Evolutionary conservation across 1,140 invertebrate species (phyloP).

Genomic region (Bradysia coprophila): DNA sequence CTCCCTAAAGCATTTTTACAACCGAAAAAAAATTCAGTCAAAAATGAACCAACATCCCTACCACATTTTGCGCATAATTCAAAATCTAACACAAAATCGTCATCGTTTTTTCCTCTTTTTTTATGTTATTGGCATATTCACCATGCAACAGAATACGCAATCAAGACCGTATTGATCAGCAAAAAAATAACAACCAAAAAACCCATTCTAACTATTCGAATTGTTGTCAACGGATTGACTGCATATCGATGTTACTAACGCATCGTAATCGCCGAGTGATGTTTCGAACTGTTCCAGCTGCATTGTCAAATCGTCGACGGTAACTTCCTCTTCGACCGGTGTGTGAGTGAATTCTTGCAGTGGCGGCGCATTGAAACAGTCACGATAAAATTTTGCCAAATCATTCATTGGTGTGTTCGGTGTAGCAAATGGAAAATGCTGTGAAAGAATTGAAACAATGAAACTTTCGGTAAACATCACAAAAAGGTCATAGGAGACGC

Average conservation of each 20-base stretch:
- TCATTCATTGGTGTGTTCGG: slow-evolving; percentile 33
- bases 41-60: no score
- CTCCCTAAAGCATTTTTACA: no score
- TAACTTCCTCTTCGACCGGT: slow-evolving; percentile 23
- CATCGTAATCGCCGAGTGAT: slow-evolving; percentile 52
- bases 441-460: slow-evolving; percentile 9
- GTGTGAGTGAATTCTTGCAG: slow-evolving; percentile 33
- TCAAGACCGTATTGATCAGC: no score
- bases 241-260: slow-evolving; percentile 43
- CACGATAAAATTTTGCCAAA: slow-evolving; percentile 55
- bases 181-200: no score
- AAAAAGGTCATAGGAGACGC: not conserved
- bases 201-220: slow-evolving; percentile 8
- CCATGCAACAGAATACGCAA: no score
- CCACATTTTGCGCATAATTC: no score
- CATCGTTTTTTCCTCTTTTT: no score
- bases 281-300: slow-evolving; percentile 58
- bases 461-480: not conserved
- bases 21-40: no score
- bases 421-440: slow-evolving; percentile 37
- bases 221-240: slow-evolving; percentile 32
- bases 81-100: no score
- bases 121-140: no score
- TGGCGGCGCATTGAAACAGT: slow-evolving; percentile 57
- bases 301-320: slow-evolving; percentile 37